These are phyloP conservation scores for Caenorhabditis latens DNA, from an alignment of 1,140 invertebrate genomes.

Conservation along the genomic window DNA sequence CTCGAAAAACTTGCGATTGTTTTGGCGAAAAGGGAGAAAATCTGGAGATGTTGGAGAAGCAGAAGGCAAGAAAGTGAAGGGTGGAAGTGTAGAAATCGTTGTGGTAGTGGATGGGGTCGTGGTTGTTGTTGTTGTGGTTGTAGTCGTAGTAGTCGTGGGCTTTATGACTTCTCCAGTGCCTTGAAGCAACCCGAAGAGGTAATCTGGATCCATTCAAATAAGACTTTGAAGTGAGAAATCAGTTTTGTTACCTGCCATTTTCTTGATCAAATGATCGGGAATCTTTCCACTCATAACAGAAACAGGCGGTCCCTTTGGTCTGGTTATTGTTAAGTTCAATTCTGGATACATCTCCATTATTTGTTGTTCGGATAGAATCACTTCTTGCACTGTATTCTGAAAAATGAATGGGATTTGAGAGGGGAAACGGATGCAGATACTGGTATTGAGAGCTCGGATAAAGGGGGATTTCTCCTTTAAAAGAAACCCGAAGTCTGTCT, in stretches of 20 bases:
- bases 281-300: constrained; percentile 34
- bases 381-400: constrained; percentile 29
- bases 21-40: constrained; percentile 12
- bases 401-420: neutral
- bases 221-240: too few species aligned
- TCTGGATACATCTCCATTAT: constrained; percentile 26
- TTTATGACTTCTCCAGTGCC: constrained; percentile 42
- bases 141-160: constrained; percentile 11
- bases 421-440: neutral
- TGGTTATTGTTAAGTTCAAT: neutral
- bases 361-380: neutral
- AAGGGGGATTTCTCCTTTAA: too few species aligned
- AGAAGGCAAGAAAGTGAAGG: neutral
- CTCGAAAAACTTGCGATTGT: neutral
- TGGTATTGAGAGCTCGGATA: too few species aligned
- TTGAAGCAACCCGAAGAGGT: constrained; percentile 21
- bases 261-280: constrained; percentile 33
- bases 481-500: too few species aligned
- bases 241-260: neutral
- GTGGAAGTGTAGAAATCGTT: neutral
- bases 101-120: neutral
- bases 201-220: neutral
- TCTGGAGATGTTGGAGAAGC: neutral
- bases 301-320: neutral
- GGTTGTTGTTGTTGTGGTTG: neutral